Evolutionary conservation across 2,797 vertebrate genomes (phyloP).

Genomic region (Typhlichthys eigenmanni): DNA sequence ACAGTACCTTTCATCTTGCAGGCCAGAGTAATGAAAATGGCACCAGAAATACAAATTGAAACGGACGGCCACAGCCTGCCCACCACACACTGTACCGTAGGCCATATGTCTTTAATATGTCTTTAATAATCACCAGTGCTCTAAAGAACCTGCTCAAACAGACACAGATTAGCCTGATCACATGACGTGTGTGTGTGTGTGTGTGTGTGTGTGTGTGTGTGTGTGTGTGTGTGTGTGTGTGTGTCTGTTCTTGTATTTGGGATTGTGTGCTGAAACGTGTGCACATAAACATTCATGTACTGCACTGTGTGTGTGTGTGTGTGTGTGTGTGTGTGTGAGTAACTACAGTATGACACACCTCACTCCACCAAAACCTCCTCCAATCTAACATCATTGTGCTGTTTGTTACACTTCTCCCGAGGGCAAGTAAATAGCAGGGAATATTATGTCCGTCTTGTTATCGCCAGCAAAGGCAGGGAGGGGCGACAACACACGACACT

Average conservation of each 20-base stretch:
- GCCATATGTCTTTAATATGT: constrained; percentile 83
- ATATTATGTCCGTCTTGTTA: constrained; percentile 4
- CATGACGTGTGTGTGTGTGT: constrained; percentile 1
- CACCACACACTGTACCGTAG: constrained; percentile 60
- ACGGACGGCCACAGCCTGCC: constrained; percentile 83
- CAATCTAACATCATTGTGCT: neutral
- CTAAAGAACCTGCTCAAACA: constrained; percentile 85
- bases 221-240: too few relatives aligned
- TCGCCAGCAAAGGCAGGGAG: neutral
- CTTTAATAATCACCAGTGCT: constrained; percentile 90
- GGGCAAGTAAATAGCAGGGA: constrained; percentile 5
- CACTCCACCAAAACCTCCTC: neutral
- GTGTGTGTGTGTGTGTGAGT: neutral
- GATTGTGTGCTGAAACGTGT: too few relatives aligned
- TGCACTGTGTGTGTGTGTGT: neutral
- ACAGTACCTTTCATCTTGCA: constrained; percentile 53
- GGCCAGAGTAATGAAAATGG: constrained; percentile 69
- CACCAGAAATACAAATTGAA: constrained; percentile 83
- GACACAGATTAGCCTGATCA: constrained; percentile 48
- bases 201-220: constrained; percentile 3
- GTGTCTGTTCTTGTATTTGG: constrained; percentile 17
- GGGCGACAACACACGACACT: too few relatives aligned
- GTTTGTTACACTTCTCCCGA: constrained; percentile 1
- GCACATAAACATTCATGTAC: neutral
- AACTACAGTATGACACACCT: constrained; percentile 26